Base-by-base conservation (phyloP, 2,888 invertebrate genomes). In the Polydrusus tereticollis region DNA sequence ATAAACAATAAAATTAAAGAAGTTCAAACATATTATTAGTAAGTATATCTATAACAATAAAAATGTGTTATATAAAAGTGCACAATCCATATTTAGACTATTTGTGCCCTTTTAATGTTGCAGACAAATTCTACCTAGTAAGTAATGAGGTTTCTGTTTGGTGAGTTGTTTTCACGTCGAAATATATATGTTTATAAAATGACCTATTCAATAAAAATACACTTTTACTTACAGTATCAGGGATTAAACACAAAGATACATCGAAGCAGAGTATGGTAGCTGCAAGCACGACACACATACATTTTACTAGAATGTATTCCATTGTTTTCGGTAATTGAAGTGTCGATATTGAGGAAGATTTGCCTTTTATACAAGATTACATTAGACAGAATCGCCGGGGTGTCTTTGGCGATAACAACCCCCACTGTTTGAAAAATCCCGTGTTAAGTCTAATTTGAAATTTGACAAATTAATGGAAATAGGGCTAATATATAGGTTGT, bases 401-500 rank as follows among this genome's bases (percentile, higher is more conserved):
- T 75, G 78, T 80, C 78, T 78, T 73, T 65, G 47, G 71, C 78
- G 78, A 82, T 78, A 82, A 82, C 81, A 81, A 80, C 82, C 81
- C 83, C 83, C 75, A 76, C 77, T 60, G 80, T 72, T 72, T 68
- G 76, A 65, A 68, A 79, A 81, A 81, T 81, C 80, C 20, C 8
- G 2, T 16, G 29, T 63, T 63, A 63, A 62, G 20, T 47, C 23
- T 36, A 45, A 21, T 47, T 63, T 29, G 50, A 18, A 33, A 63
- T 2, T 18, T 63, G 47, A 63, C 63, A 47, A 63, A 63, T 63
- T 63, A 63, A 63, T 33, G 29, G 20, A 43, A 50, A 63, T 55
- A 8, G 7, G 10, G 7, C n/a, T 18, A 18, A 29, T 8, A 55
- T 55, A 10, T 55, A 8, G 52, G 52, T 55, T 18, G 29, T 6